Evolutionary conservation across 2,888 invertebrate genomes (phyloP).

Genomic region (Ophion obscuratus): DNA sequence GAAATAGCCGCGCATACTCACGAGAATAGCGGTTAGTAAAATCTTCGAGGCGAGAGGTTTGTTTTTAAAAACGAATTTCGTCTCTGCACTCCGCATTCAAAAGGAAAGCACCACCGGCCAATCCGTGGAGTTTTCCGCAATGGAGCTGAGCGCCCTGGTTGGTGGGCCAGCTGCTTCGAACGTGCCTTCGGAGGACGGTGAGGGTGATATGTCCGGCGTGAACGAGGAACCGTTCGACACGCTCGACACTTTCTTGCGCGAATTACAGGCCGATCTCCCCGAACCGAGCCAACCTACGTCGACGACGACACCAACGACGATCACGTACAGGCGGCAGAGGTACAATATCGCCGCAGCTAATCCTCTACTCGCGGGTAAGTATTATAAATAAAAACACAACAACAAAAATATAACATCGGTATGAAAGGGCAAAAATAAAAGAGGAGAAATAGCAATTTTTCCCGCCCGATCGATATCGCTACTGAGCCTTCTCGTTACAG

Average conservation of each 20-base stretch:
- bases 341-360: slow-evolving; percentile 94
- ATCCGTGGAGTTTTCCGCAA: slow-evolving; percentile 81
- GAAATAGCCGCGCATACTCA: background rate
- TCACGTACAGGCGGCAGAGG: slow-evolving; percentile 86
- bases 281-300: slow-evolving; percentile 84
- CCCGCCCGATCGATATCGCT: slow-evolving; percentile 37
- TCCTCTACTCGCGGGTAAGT: slow-evolving; percentile 93
- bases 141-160: slow-evolving; percentile 81
- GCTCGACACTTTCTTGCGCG: slow-evolving; percentile 92
- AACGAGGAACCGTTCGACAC: slow-evolving; percentile 92
- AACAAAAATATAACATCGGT: background rate
- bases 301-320: slow-evolving; percentile 82
- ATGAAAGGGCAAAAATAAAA: too few species aligned
- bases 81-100: background rate
- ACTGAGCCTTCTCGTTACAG: slow-evolving; percentile 75
- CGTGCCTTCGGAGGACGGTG: slow-evolving; percentile 79
- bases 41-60: background rate
- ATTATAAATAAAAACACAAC: slow-evolving; percentile 12
- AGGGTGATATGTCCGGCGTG: slow-evolving; percentile 77
- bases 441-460: background rate
- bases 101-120: slow-evolving; percentile 82
- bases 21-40: background rate
- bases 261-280: slow-evolving; percentile 86
- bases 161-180: slow-evolving; percentile 78
- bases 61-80: background rate